Percentiles rank a stretch among this genome's conserved stretches.
Evolutionary conservation across 2,888 invertebrate species (phyloP).

Genomic region (Caenorhabditis sp.): DNA sequence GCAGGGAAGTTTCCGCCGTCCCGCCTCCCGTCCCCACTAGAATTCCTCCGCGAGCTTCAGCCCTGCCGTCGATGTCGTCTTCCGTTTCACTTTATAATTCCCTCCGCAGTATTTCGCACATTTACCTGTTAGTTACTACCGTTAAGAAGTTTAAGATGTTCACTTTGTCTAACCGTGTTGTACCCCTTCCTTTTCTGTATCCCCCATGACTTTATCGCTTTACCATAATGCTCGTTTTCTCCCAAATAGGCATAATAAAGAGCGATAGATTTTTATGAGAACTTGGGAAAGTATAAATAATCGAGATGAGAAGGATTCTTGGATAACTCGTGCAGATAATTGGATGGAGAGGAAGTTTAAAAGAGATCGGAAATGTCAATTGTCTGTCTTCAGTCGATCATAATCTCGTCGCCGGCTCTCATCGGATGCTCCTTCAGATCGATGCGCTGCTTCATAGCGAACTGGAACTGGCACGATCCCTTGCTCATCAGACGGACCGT

Average conservation of each 20-base stretch:
- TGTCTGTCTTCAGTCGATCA: constrained; percentile 43
- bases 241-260: constrained; percentile 33
- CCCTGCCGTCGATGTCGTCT: neutral
- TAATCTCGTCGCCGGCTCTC: constrained; percentile 47
- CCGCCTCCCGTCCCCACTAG: constrained; percentile 49
- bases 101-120: constrained; percentile 4
- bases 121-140: constrained; percentile 1
- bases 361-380: constrained; percentile 9
- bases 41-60: too few species aligned
- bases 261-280: constrained; percentile 24
- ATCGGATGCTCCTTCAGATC: constrained; percentile 74
- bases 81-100: constrained; percentile 27
- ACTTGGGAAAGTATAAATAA: constrained; percentile 7
- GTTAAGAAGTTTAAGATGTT: neutral
- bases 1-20: constrained; percentile 45
- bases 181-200: constrained; percentile 1
- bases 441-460: constrained; percentile 78
- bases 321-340: constrained; percentile 43
- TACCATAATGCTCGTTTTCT: constrained; percentile 13
- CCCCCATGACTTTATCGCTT: constrained; percentile 46
- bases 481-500: constrained; percentile 73
- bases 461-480: constrained; percentile 79
- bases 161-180: constrained; percentile 11
- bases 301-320: constrained; percentile 4
- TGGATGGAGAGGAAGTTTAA: constrained; percentile 9